Evolutionary conservation across 2,113 vertebrate species (phyloP).

Genomic region (Calonectris borealis): DNA sequence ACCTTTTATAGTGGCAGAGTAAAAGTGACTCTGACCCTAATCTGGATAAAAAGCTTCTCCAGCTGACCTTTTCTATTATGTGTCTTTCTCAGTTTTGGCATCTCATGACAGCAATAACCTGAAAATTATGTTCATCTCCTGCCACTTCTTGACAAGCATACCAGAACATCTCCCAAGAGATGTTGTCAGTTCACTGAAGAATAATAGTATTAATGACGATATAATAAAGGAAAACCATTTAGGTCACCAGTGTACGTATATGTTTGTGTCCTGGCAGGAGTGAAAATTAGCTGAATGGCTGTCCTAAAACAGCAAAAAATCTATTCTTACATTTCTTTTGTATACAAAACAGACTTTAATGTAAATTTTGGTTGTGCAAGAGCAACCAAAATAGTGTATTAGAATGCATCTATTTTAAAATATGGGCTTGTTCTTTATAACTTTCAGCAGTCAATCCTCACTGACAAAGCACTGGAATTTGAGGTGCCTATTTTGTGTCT

Average conservation of each 20-base stretch:
- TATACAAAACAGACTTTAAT: background rate
- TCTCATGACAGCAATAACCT: background rate
- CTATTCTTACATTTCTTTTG: background rate
- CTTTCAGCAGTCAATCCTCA: background rate
- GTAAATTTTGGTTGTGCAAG: background rate
- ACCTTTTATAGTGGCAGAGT: background rate
- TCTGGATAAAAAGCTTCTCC: background rate
- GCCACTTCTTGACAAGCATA: background rate
- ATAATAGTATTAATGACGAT: background rate
- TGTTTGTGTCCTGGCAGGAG: background rate
- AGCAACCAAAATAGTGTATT: background rate
- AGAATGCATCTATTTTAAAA: background rate
- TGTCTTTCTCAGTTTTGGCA: background rate
- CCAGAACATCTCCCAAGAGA: background rate
- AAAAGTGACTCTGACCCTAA: background rate
- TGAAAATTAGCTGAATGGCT: background rate
- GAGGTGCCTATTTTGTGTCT: background rate
- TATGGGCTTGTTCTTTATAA: background rate
- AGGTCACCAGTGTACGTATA: background rate
- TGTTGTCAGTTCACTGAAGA: background rate
- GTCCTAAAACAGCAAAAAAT: background rate
- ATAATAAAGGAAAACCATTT: background rate
- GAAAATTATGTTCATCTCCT: slow-evolving; percentile 16
- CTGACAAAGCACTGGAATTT: background rate
- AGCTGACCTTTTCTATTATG: background rate